These are phyloP conservation scores for Chymomyza fuscimana DNA, from an alignment of 2,888 invertebrate genomes.

Conservation along the genomic window DNA sequence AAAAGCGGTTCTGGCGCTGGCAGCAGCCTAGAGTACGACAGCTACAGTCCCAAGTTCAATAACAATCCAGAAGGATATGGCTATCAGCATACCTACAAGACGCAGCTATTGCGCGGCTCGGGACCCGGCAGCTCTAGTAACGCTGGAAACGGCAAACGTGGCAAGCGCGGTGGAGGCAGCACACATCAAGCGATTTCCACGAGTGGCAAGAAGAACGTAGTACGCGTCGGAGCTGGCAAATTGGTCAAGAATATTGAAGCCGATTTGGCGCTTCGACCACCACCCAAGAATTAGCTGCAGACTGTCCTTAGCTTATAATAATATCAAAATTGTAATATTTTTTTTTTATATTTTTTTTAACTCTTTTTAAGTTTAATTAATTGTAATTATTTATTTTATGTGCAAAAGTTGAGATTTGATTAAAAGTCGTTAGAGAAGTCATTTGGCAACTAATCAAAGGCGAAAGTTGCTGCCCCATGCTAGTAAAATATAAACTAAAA, in stretches of 20 bases:
- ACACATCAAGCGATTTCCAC: slow-evolving; percentile 28
- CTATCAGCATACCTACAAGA: slow-evolving; percentile 77
- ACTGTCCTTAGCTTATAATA: not conserved
- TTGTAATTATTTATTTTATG: slow-evolving; percentile 54
- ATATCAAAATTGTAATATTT: slow-evolving; percentile 26
- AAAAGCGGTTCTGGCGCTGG: slow-evolving; percentile 16
- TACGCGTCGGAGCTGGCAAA: slow-evolving; percentile 27
- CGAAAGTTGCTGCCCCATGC: not conserved
- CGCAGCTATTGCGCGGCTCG: slow-evolving; percentile 45
- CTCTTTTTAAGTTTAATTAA: slow-evolving; percentile 28
- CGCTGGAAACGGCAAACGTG: slow-evolving; percentile 59
- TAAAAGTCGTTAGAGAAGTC: not conserved
- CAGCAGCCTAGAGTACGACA: slow-evolving; percentile 71
- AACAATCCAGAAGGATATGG: slow-evolving; percentile 79
- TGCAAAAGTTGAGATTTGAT: not conserved
- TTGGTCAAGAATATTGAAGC: slow-evolving; percentile 74
- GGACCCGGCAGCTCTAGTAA: slow-evolving; percentile 12
- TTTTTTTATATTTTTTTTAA: slow-evolving; percentile 37
- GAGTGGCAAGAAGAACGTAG: slow-evolving; percentile 46
- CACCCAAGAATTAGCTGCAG: slow-evolving; percentile 67
- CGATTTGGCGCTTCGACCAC: slow-evolving; percentile 76
- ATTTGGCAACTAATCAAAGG: not conserved
- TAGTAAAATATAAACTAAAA: not conserved
- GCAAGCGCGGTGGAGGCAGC: slow-evolving; percentile 72
- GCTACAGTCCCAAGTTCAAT: slow-evolving; percentile 78